Evolutionary conservation across 30 jellyfish, hydroid and myxozoan species (phyloP).

Genomic region (Aurelia aurita complex sp. Pacific): DNA sequence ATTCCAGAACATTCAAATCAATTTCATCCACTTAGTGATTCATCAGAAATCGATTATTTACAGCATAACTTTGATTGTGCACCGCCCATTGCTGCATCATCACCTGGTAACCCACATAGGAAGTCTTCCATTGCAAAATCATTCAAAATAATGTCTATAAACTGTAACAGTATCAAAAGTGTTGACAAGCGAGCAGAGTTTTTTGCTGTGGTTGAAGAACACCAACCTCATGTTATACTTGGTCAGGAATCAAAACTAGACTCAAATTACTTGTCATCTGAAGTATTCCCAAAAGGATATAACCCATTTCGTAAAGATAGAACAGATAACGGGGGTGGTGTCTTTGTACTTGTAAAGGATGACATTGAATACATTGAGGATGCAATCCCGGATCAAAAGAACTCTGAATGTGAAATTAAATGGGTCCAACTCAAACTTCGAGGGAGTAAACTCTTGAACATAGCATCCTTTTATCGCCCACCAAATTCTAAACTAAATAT

Average conservation of each 20-base stretch:
- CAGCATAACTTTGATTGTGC: conserved; percentile 1
- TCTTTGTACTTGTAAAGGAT: conserved; percentile 4
- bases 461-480: background rate
- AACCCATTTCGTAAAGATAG: conserved; percentile 1
- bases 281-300: conserved; percentile 1
- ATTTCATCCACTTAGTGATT: no score
- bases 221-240: conserved; percentile 8
- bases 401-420: background rate
- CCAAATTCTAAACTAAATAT: background rate
- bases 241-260: conserved; percentile 27
- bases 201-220: conserved; percentile 4
- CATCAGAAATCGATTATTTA: background rate
- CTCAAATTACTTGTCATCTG: background rate
- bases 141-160: conserved; percentile 8
- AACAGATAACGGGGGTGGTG: conserved; percentile 10
- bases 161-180: conserved; percentile 6
- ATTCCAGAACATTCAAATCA: no score
- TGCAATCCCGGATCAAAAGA: conserved; percentile 9
- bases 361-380: conserved; percentile 15
- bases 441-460: conserved; percentile 10
- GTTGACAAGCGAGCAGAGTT: conserved; percentile 19
- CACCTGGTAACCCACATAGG: background rate
- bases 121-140: conserved; percentile 6
- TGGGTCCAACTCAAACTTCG: background rate
- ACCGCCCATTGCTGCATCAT: conserved; percentile 12